Conservation (phyloP, 2,113 vertebrate species). For the Tragelaphus imberbis region DNA sequence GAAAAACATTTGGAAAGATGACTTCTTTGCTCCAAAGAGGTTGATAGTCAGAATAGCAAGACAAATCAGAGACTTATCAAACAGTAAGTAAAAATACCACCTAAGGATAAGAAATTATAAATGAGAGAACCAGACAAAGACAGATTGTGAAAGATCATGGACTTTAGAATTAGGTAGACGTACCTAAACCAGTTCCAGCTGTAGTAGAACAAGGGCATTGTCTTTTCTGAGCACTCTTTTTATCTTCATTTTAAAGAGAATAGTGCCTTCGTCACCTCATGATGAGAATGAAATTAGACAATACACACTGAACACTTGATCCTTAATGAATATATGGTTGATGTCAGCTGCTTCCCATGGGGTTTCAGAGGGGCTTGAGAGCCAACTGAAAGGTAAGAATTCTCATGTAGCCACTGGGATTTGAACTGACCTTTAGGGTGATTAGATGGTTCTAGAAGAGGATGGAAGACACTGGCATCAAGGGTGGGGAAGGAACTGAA, state of each 20-base stretch:
- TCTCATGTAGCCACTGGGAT: neutral
- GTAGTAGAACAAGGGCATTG: neutral
- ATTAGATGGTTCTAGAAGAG: neutral
- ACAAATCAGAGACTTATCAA: neutral
- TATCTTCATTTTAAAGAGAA: neutral
- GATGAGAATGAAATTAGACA: neutral
- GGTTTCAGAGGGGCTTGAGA: neutral
- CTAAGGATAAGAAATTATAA: neutral
- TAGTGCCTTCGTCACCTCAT: neutral
- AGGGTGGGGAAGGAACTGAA: neutral
- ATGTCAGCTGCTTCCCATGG: fast-evolving
- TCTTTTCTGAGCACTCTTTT: neutral
- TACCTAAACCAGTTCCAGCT: neutral
- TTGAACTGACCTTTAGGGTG: neutral
- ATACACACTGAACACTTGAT: neutral
- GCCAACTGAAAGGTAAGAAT: neutral
- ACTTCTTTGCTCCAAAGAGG: neutral
- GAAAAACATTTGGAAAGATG: neutral
- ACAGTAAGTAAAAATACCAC: neutral
- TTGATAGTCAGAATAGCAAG: neutral
- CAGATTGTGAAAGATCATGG: neutral
- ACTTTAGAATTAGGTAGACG: neutral
- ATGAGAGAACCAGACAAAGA: neutral
- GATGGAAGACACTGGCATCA: neutral
- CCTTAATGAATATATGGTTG: neutral